Conservation (phyloP, 2,113 vertebrate genomes). For the Alethe diademata region DNA sequence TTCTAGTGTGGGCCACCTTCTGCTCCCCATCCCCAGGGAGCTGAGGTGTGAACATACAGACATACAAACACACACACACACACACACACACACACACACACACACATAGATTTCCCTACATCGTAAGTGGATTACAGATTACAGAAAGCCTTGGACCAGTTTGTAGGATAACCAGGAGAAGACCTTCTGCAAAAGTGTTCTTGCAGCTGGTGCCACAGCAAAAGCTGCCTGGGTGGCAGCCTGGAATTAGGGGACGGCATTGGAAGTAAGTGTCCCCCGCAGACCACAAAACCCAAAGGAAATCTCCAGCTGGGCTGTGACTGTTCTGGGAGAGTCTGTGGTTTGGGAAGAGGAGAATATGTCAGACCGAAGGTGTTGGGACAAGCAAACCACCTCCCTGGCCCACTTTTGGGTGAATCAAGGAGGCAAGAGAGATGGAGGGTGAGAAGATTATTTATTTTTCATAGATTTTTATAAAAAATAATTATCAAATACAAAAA, state of each 20-base stretch:
- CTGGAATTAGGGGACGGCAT: neutral
- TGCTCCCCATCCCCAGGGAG: neutral
- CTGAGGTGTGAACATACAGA: neutral
- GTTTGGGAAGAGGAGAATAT: neutral
- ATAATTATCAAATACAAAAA: constrained; percentile 77
- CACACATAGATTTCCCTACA: neutral
- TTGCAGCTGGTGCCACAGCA: neutral
- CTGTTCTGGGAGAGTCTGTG: neutral
- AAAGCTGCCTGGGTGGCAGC: neutral
- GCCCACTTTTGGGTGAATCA: neutral
- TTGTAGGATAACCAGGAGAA: neutral
- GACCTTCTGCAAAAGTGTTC: neutral
- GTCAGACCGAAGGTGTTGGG: rapidly evolving
- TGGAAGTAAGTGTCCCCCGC: neutral
- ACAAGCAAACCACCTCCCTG: neutral
- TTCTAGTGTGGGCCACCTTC: neutral
- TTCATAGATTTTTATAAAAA: constrained; percentile 75
- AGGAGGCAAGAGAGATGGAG: neutral
- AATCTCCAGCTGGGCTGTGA: neutral
- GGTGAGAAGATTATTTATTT: constrained; percentile 72
- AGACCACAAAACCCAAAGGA: neutral
- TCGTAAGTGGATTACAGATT: neutral
- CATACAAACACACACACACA: neutral
- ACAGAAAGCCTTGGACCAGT: neutral
- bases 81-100: too few relatives aligned